A percentile compares a stretch with the other conserved stretches of the same genome.
phyloP scores from a whole-genome alignment of 2,888 invertebrate genomes.

The Idaea aversata region DNA sequence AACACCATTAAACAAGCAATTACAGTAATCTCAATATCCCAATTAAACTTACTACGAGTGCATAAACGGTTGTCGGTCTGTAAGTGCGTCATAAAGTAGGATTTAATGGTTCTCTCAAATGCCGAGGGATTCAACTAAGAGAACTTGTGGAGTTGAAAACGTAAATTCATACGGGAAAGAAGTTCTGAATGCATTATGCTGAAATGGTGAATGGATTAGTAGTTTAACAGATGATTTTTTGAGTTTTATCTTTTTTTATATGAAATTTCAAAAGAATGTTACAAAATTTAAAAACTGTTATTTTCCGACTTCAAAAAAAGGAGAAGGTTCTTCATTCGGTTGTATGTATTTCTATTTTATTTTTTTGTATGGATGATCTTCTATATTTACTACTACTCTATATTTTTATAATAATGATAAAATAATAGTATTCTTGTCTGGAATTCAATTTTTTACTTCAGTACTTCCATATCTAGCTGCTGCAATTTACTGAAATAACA shows the following conservation, averaged over 20 bases:
- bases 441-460: too few species aligned
- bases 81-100: conserved; percentile 67
- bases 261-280: neutral
- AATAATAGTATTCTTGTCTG: too few species aligned
- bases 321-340: too few species aligned
- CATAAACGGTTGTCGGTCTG: conserved; percentile 55
- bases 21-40: conserved; percentile 70
- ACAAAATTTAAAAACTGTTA: too few species aligned
- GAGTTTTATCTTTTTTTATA: neutral
- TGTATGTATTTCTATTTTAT: too few species aligned
- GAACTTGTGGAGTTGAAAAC: conserved; percentile 23
- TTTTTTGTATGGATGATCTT: too few species aligned
- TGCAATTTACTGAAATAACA: too few species aligned
- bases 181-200: conserved; percentile 5
- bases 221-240: neutral
- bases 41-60: conserved; percentile 71
- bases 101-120: conserved; percentile 64
- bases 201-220: neutral
- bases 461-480: neutral
- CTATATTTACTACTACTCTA: too few species aligned
- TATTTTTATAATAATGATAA: too few species aligned
- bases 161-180: conserved; percentile 11
- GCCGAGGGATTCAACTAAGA: conserved; percentile 55
- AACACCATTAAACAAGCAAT: conserved; percentile 45
- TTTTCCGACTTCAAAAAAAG: too few species aligned